Conservation (phyloP, 2,113 vertebrate species). For the Microcebus jonahi region DNA sequence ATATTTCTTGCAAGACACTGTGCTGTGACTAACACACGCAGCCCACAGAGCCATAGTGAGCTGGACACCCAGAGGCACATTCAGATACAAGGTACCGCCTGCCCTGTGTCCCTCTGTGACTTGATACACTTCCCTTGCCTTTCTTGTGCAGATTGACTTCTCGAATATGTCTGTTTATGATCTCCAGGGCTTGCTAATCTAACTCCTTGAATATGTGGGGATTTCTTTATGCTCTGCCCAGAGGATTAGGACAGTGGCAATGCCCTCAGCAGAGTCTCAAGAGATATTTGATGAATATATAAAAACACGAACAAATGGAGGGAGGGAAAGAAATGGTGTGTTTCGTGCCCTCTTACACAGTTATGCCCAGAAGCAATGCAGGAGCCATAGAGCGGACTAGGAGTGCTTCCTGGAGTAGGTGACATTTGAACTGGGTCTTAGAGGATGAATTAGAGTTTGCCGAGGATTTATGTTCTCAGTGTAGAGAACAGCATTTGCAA, state of each 20-base stretch:
- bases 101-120: background rate
- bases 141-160: background rate
- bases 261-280: background rate
- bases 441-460: background rate
- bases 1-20: background rate
- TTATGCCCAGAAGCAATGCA: background rate
- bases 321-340: background rate
- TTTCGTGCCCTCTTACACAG: background rate
- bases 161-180: background rate
- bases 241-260: background rate
- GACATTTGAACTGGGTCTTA: background rate
- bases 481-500: background rate
- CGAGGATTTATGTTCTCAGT: background rate
- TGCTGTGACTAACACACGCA: background rate
- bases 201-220: background rate
- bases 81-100: background rate
- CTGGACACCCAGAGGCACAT: background rate
- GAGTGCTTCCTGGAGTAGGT: background rate
- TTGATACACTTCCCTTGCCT: background rate
- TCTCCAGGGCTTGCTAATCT: background rate
- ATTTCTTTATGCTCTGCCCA: slow-evolving; percentile 32
- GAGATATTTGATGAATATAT: slow-evolving; percentile 14
- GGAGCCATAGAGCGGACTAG: background rate
- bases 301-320: background rate
- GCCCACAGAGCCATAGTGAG: background rate